These are phyloP conservation scores for Holothuria glaberrima DNA, from an alignment of 35 echinoderm and acorn worm species.

Conservation along the genomic window DNA sequence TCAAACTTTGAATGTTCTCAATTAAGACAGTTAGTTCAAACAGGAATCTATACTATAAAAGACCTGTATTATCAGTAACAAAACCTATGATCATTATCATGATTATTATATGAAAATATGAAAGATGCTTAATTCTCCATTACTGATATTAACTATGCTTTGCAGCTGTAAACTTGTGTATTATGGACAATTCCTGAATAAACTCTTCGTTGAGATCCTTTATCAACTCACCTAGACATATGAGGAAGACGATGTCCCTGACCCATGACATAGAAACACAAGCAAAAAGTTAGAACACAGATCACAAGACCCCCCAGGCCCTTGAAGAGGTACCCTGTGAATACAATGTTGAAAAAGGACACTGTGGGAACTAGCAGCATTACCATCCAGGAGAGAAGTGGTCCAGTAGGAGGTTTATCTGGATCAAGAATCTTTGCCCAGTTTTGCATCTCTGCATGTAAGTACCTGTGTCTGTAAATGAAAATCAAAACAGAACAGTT, in stretches of 20 bases:
- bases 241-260: slow-evolving; percentile 77
- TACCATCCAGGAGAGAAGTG: slow-evolving; percentile 82
- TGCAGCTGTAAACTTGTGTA: too few species aligned
- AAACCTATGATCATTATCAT: too few species aligned
- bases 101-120: too few species aligned
- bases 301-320: slow-evolving; percentile 55
- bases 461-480: slow-evolving; percentile 66
- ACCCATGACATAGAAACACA: slow-evolving; percentile 50
- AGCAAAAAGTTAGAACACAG: slow-evolving; percentile 12
- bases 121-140: too few species aligned
- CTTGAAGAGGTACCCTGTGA: neutral
- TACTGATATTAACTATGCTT: too few species aligned
- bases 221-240: slow-evolving; percentile 70
- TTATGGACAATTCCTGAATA: too few species aligned
- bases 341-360: slow-evolving; percentile 51
- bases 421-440: slow-evolving; percentile 59
- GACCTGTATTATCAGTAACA: too few species aligned
- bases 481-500: slow-evolving; percentile 39
- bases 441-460: slow-evolving; percentile 68
- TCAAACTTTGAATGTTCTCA: too few species aligned
- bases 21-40: too few species aligned
- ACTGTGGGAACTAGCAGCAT: slow-evolving; percentile 73
- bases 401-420: slow-evolving; percentile 69
- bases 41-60: too few species aligned
- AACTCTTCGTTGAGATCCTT: neutral